Conservation (phyloP, 53 echinoderm and acorn worm species). For the Stichopus horrens region DNA sequence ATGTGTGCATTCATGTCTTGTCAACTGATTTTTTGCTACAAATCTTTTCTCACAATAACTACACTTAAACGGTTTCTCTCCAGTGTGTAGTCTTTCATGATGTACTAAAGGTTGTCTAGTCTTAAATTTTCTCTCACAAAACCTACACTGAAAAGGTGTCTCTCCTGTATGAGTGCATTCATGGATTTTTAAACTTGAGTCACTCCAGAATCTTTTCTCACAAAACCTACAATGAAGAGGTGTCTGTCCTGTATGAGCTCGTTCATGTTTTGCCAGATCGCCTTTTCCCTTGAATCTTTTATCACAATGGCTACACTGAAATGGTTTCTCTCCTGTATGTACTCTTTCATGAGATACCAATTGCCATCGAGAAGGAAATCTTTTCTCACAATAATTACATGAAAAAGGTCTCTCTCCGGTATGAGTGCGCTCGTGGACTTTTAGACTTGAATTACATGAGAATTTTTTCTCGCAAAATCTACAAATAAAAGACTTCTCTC, state of each 20-base stretch:
- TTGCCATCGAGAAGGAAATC: not conserved
- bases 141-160: no score
- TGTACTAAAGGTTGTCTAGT: no score
- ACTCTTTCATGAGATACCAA: not conserved
- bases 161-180: no score
- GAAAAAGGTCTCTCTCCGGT: not conserved
- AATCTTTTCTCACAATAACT: slow-evolving; percentile 8
- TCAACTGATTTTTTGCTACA: no score
- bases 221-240: slow-evolving; percentile 12
- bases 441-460: no score
- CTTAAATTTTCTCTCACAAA: no score
- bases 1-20: slow-evolving; percentile 2
- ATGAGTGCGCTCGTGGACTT: not conserved
- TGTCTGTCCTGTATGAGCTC: slow-evolving; percentile 8
- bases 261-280: not conserved
- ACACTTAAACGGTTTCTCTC: slow-evolving; percentile 10
- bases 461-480: no score
- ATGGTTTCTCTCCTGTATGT: slow-evolving; percentile 24
- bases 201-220: not conserved
- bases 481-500: no score
- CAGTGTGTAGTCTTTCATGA: not conserved
- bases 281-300: not conserved
- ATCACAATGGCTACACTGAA: not conserved
- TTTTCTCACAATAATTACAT: not conserved
- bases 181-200: no score